These are phyloP conservation scores for Scaptomyza caliginosa DNA, from an alignment of 2,888 invertebrate genomes.

Conservation along the genomic window DNA sequence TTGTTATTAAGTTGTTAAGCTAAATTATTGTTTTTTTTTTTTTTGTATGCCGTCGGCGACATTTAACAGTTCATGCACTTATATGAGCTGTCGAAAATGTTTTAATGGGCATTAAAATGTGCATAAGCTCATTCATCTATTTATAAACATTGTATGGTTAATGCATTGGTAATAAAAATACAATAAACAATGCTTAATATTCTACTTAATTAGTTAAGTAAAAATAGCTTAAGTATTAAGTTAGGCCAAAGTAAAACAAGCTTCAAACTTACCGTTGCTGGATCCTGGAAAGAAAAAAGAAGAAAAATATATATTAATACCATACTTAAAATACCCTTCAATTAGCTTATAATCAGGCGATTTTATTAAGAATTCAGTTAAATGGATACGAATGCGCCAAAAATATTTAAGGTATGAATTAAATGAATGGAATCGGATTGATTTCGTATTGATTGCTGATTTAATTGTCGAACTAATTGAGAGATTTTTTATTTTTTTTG, in stretches of 20 bases:
- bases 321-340: not conserved
- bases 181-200: no score
- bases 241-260: not conserved
- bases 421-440: constrained; percentile 61
- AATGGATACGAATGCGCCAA: constrained; percentile 15
- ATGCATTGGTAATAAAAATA: not conserved
- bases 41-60: constrained; percentile 67
- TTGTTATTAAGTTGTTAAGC: constrained; percentile 83
- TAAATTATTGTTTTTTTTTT: constrained; percentile 65
- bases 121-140: constrained; percentile 5
- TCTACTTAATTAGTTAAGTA: no score
- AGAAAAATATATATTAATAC: not conserved
- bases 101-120: constrained; percentile 38
- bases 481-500: constrained; percentile 75
- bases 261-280: constrained; percentile 81
- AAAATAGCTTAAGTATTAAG: no score
- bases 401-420: constrained; percentile 44
- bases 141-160: no score
- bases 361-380: constrained; percentile 11
- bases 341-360: no score
- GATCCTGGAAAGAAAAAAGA: constrained; percentile 82
- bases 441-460: constrained; percentile 80
- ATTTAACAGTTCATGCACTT: constrained; percentile 77
- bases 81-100: constrained; percentile 56
- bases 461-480: constrained; percentile 84